Base-by-base conservation (phyloP, 2,888 invertebrate genomes). In the Phasia obesa region DNA sequence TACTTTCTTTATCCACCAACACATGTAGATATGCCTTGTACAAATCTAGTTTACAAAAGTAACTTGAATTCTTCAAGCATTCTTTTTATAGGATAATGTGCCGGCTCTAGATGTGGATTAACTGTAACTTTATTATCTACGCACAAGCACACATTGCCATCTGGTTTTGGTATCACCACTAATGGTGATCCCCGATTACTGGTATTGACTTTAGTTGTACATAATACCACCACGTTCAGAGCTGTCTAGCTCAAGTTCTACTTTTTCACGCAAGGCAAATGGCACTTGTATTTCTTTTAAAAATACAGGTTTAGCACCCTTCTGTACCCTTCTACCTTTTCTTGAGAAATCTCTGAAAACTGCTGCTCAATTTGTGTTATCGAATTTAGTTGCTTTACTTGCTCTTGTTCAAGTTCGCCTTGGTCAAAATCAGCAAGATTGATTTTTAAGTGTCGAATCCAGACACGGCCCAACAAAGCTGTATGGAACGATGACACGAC, bases 231-330 rank as follows among this genome's bases (percentile, higher is more conserved):
- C 38, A 13, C 11, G 38, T 38, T 38, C 38, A n/a, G n/a, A n/a
- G n/a, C 51, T 42, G n/a, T 71, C 35, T 11, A 71, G 47, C 21
- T 76, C 75, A 21, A 59, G 53, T 47, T 82, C 62, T 1, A 77
- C 77, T 31, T 38, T 47, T n/a, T 77, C 60, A 13, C 76, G 57
- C 5, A 82, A 44, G 0, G 81, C 55, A 55, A 67, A 67, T n/a
- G 76, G 77, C 47, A 77, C 60, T 76, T 76, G 59, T 35, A 71
- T 35, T 64, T 71, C 76, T 42, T 67, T 76, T 2, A 57, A 38
- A 53, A 77, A 82, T 25, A 77, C 69, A 25, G 82, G 73, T 44
- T 73, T 77, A 4, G 76, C 73, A 4, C 44, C 47, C 21, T 27
- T 5, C 3, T n/a, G n/a, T n/a, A n/a, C n/a, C n/a, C n/a, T n/a